phyloP scores from a whole-genome alignment of 30 jellyfish, hydroid and myxozoan genomes.

The Aurelia sp. region DNA sequence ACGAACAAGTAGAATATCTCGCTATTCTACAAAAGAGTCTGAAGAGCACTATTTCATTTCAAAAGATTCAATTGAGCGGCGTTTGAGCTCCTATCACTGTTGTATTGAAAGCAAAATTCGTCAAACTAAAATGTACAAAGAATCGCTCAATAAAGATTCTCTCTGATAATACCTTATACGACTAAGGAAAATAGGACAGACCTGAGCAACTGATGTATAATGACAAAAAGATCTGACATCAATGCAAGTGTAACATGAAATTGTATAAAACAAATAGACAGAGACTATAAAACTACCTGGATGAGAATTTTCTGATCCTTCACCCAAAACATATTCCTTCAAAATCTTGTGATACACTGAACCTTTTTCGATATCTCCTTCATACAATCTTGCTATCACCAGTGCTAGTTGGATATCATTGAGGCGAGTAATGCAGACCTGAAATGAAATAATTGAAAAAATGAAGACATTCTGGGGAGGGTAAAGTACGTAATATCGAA shows the following conservation, averaged over 20 bases:
- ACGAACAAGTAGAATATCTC: too few relatives aligned
- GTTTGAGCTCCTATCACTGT: too few relatives aligned
- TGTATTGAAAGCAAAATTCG: too few relatives aligned
- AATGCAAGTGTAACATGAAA: too few relatives aligned
- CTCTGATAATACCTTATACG: neutral
- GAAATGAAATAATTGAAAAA: neutral
- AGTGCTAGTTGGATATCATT: slow-evolving; percentile 95
- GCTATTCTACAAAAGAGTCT: too few relatives aligned
- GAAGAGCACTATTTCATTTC: too few relatives aligned
- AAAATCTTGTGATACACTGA: slow-evolving; percentile 61
- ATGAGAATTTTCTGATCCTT: slow-evolving; percentile 43
- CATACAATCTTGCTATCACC: slow-evolving; percentile 86
- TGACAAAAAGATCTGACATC: neutral
- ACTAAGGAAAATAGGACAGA: neutral
- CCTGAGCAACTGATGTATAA: neutral
- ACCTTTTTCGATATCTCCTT: slow-evolving; percentile 61
- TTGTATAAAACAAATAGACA: too few relatives aligned
- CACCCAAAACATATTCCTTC: slow-evolving; percentile 68
- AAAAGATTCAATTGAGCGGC: too few relatives aligned
- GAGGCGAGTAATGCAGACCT: slow-evolving; percentile 84
- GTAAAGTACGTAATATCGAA: too few relatives aligned
- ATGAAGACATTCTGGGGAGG: neutral
- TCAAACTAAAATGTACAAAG: too few relatives aligned
- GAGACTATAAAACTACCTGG: slow-evolving; percentile 28
- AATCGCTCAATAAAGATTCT: neutral